Conservation (phyloP, 1,140 invertebrate species). For the Prorops nasuta region DNA sequence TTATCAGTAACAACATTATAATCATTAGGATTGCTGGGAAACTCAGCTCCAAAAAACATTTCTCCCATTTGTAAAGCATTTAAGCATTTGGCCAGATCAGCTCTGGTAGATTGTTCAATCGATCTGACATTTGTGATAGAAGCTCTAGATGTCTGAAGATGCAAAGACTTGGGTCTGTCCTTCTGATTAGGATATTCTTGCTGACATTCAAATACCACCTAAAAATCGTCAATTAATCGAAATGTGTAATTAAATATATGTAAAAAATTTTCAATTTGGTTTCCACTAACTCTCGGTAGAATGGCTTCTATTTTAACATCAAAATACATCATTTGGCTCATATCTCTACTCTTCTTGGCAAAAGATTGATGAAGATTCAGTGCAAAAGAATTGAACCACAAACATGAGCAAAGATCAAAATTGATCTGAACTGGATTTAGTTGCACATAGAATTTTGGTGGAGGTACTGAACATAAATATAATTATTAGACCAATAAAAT, state of each 20-base stretch:
- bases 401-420: conserved; percentile 79
- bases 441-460: conserved; percentile 88
- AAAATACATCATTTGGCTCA: conserved; percentile 67
- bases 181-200: conserved; percentile 70
- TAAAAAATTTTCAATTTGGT: too few relatives aligned
- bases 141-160: conserved; percentile 78
- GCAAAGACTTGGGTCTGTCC: conserved; percentile 78
- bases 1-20: conserved; percentile 71
- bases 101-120: conserved; percentile 66
- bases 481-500: conserved; percentile 13
- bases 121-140: conserved; percentile 77
- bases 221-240: too few relatives aligned
- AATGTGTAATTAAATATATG: conserved; percentile 11
- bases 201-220: conserved; percentile 72
- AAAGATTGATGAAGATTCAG: conserved; percentile 81
- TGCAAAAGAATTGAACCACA: conserved; percentile 94
- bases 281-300: conserved; percentile 76
- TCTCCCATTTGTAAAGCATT: conserved; percentile 71
- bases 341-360: conserved; percentile 47
- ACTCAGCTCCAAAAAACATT: conserved; percentile 71
- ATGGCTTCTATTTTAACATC: conserved; percentile 88
- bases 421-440: conserved; percentile 84
- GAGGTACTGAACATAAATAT: conserved; percentile 70
- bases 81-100: conserved; percentile 72
- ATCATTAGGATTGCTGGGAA: conserved; percentile 68